Evolutionary conservation across 92 coral and sea anemone genomes (phyloP).

Genomic region (Epizoanthus rinbou): DNA sequence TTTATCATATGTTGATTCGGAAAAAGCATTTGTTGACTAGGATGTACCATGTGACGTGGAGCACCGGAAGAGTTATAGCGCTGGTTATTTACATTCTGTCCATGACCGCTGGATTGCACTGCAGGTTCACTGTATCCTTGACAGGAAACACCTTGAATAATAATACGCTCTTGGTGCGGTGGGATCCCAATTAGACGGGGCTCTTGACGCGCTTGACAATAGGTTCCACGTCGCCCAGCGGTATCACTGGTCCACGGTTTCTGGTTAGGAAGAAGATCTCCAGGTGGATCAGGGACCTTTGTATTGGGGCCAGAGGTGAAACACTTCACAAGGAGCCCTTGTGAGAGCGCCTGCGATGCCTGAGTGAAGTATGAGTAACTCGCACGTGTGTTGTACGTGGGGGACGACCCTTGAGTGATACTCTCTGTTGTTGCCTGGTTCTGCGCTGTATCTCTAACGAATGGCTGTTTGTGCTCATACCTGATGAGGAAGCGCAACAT

Average conservation of each 20-base stretch:
- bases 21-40: slow-evolving; percentile 14
- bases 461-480: slow-evolving; percentile 25
- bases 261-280: background rate
- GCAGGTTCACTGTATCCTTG: slow-evolving; percentile 19
- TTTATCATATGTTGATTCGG: slow-evolving; percentile 20
- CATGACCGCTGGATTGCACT: slow-evolving; percentile 28
- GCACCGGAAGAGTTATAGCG: background rate
- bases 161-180: slow-evolving; percentile 23
- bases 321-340: slow-evolving; percentile 22
- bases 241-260: background rate
- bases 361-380: slow-evolving; percentile 18
- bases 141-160: slow-evolving; percentile 8
- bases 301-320: slow-evolving; percentile 11
- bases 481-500: background rate
- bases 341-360: slow-evolving; percentile 4
- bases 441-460: background rate
- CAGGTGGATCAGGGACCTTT: slow-evolving; percentile 4
- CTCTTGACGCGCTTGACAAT: slow-evolving; percentile 8
- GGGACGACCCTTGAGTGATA: slow-evolving; percentile 19
- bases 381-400: background rate
- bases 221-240: background rate
- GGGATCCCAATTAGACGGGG: slow-evolving; percentile 33
- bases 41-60: slow-evolving; percentile 14
- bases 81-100: slow-evolving; percentile 2
- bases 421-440: background rate